phyloP scores from a whole-genome alignment of 2,113 vertebrate species.

The Gasterosteus nipponicus region DNA sequence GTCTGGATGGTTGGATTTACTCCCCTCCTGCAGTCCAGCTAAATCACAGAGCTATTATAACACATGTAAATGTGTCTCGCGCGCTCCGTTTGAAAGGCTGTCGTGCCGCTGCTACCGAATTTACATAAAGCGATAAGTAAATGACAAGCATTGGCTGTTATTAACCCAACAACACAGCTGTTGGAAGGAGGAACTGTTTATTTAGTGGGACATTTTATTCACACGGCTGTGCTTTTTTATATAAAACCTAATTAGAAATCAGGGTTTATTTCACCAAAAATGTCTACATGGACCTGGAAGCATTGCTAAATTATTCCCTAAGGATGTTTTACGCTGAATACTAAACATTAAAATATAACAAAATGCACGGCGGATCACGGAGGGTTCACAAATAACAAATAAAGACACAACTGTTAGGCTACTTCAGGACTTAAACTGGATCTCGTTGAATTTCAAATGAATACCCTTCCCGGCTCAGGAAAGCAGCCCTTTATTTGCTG shows the following conservation, averaged over 20 bases:
- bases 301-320: not conserved
- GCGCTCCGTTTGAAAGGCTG: slow-evolving; percentile 36
- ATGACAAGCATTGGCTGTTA: slow-evolving; percentile 33
- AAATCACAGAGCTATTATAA: slow-evolving; percentile 61
- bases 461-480: slow-evolving; percentile 75
- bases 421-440: too few species aligned
- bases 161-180: slow-evolving; percentile 36
- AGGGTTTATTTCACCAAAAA: slow-evolving; percentile 30
- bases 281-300: slow-evolving; percentile 9
- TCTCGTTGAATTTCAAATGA: too few species aligned
- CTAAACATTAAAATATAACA: not conserved
- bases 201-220: slow-evolving; percentile 27
- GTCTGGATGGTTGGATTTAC: slow-evolving; percentile 57
- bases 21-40: slow-evolving; percentile 54
- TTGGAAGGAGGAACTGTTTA: slow-evolving; percentile 24
- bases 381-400: slow-evolving; percentile 1
- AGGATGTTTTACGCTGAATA: not conserved
- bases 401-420: not conserved
- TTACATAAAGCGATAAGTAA: slow-evolving; percentile 57
- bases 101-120: slow-evolving; percentile 19
- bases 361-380: slow-evolving; percentile 8
- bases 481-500: slow-evolving; percentile 55
- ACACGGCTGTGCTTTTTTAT: slow-evolving; percentile 5
- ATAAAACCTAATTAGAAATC: slow-evolving; percentile 13
- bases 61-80: slow-evolving; percentile 61